These are phyloP conservation scores for Schizopygopsis malacanthus DNA, from an alignment of 2,797 vertebrate genomes.

Conservation along the genomic window DNA sequence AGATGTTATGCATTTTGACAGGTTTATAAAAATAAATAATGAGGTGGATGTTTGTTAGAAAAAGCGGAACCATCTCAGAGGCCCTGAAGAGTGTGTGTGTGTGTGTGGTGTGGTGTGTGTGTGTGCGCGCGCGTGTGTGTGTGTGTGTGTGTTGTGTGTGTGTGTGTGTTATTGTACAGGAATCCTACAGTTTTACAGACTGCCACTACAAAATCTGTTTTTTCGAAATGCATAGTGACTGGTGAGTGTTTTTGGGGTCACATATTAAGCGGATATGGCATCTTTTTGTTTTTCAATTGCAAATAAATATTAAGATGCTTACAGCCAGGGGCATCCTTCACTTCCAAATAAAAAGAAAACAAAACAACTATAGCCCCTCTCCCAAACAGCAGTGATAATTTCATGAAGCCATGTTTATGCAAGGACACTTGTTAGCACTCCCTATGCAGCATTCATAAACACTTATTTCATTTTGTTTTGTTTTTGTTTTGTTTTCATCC, in stretches of 20 bases:
- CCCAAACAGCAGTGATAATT: neutral
- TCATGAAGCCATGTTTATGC: neutral
- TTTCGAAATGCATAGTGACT: conserved; percentile 8
- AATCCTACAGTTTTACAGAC: conserved; percentile 25
- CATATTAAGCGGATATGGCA: neutral
- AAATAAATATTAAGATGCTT: neutral
- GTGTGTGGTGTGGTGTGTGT: conserved; percentile 13
- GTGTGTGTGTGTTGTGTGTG: conserved; percentile 9
- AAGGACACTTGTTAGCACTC: neutral
- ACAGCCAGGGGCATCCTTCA: neutral
- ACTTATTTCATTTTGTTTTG: neutral
- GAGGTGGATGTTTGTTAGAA: conserved; percentile 43
- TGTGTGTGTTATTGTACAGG: conserved; percentile 10
- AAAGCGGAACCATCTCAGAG: conserved; percentile 27
- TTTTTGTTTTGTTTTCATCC: neutral
- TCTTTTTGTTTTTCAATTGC: neutral
- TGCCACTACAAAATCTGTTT: conserved; percentile 14
- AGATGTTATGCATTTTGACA: conserved; percentile 48
- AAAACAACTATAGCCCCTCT: neutral
- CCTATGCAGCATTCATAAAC: neutral
- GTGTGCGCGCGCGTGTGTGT: conserved; percentile 20
- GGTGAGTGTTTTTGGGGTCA: neutral
- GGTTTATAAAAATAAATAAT: conserved; percentile 55
- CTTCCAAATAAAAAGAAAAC: neutral
- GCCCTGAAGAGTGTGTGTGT: conserved; percentile 20